Evolutionary conservation across 1,140 invertebrate species (phyloP), one percentile per base, ranked within the genome.

Genomic region (Drosophila murphyi): DNA sequence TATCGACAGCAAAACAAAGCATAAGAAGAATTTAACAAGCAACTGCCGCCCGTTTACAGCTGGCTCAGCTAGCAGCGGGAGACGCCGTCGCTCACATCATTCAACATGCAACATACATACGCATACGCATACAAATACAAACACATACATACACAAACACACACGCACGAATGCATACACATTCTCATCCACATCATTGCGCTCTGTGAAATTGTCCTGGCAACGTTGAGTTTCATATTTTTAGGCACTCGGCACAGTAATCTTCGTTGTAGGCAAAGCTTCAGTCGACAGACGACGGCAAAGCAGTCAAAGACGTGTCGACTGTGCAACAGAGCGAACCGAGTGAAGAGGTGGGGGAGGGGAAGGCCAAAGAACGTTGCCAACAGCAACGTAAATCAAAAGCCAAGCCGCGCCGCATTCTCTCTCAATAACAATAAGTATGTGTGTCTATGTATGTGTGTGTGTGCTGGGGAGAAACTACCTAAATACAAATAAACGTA

Each of bases 1-100:
- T 86, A 86, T 87, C 82, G 82, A 86, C 82, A 76, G 82, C 76
- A 76, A 79, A 86, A 86, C 82, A 87, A 87, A 86, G 81, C 80
- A 80, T 67, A 76, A 87, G 57, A 86, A 68, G 82, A 87, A 86
- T 87, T 87, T 78, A 86, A 86, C 82, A 86, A 87, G 82, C 82
- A 48, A 60, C 70, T 72, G 54, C 62, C 62, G 78, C 70, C 82
- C 65, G 51, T 63, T 74, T 77, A 79, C 68, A 76, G 65, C 68
- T 77, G 68, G 69, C 63, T 56, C 39, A 63, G 43, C 62, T 10
- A 70, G 45, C 73, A 76, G 74, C 74, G 63, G 70, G 74, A 72
- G 70, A 59, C 62, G 70, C 39, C 68, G 45, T 48, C 55, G 31
- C 55, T 72, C 73, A 60, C 73, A 71, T 76, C 62, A 55, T 29